Conservation (phyloP, 2,888 invertebrate genomes). For the Notodonta ziczac region DNA sequence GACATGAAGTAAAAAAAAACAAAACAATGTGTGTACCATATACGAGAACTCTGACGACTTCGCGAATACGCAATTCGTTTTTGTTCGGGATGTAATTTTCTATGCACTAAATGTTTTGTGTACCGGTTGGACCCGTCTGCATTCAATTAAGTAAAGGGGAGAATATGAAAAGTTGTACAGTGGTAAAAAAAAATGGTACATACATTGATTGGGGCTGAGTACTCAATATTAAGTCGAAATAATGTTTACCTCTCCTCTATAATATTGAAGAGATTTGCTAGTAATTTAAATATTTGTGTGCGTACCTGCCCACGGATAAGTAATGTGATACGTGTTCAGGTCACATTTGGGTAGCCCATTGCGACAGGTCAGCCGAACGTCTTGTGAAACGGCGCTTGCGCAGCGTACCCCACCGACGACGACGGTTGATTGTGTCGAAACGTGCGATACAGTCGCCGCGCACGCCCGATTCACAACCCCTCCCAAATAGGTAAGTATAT, state of each 20-base stretch:
- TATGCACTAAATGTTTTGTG: not conserved
- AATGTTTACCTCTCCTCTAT: not conserved
- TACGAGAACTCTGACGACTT: not conserved
- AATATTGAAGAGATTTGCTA: not conserved
- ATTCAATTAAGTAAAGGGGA: not conserved
- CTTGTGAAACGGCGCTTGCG: conserved; percentile 83
- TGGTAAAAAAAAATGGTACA: not conserved
- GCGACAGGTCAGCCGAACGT: conserved; percentile 80
- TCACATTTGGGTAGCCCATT: conserved; percentile 83
- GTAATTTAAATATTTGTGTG: not conserved
- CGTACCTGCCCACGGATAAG: conserved; percentile 51
- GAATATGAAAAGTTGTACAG: no score
- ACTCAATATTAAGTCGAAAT: not conserved
- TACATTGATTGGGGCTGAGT: no score
- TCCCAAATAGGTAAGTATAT: conserved; percentile 3
- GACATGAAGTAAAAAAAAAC: conserved; percentile 15
- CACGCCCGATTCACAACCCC: conserved; percentile 63
- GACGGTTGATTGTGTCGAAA: conserved; percentile 73
- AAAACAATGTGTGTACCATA: not conserved
- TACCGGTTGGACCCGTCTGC: not conserved
- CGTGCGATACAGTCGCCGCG: conserved; percentile 69
- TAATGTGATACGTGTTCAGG: conserved; percentile 80
- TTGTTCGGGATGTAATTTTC: not conserved
- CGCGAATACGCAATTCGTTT: not conserved
- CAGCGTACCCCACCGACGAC: conserved; percentile 74